Evolutionary conservation across 2,113 vertebrate species (phyloP), one percentile per base, ranked within the genome.

Genomic region (Triplophysa tibetana): DNA sequence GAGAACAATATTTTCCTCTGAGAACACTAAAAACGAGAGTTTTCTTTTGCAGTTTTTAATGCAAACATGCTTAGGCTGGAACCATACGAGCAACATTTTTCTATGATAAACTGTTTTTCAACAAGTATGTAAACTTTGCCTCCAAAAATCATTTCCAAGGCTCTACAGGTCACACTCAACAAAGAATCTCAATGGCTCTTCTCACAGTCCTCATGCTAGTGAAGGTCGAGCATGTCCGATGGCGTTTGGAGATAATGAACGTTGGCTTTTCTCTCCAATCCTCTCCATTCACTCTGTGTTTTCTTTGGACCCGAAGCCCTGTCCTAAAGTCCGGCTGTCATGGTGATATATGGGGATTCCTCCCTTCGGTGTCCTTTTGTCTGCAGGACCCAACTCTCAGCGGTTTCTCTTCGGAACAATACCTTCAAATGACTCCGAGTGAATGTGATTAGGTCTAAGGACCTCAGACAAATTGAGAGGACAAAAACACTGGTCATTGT

Each of bases 391-490:
- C 72, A 77, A 79, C 73, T 80, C 67, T 80, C 73, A 77, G 82
- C 82, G 80, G 82, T 76, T 80, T 83, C 70, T 83, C 73, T 77
- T 45, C 67, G 48, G 14, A 80, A 78, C 78, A 63, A 70, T 76
- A 50, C 77, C 74, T 83, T 80, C 67, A 80, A 80, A 80, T 77
- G 74, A 76, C 73, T 61, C 73, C 29, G 38, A 67, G 74, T 83
- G 82, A 80, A 83, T 83, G 82, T 83, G 82, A 83, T 80, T 83
- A 80, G 82, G 78, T 83, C 58, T 68, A 83, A 61, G 64, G 82
- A 80, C 82, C 78, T 77, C 64, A 83, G 82, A 80, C 82, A 83
- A 83, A 83, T 83, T 83, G 78, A 83, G 82, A 77, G 78, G 82
- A 83, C 82, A 83, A 80, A 83, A 80, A 80, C 78, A 80, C 82